A percentile compares a stretch with the other conserved stretches of the same genome.
These are phyloP conservation scores for Drosophila pallidifrons DNA, from an alignment of 1,140 invertebrate species.

Conservation along the genomic window DNA sequence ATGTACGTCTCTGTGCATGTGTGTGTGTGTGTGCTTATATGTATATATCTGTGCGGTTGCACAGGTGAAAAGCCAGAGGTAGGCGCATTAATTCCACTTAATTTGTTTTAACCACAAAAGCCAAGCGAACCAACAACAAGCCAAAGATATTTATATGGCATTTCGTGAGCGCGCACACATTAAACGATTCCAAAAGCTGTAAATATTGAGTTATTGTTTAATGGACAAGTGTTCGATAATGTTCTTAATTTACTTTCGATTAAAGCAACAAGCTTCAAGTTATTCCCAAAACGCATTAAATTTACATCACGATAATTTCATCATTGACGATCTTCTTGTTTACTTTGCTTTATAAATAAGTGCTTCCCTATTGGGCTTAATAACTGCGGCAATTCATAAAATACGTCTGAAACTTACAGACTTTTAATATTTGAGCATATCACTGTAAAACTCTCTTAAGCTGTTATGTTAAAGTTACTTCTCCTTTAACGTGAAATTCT, in stretches of 20 bases:
- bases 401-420: too few species aligned
- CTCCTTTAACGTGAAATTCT: not conserved
- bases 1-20: not conserved
- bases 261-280: not conserved
- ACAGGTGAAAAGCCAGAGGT: constrained; percentile 76
- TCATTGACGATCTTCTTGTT: too few species aligned
- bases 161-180: not conserved
- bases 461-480: not conserved
- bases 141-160: constrained; percentile 29
- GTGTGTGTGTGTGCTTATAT: constrained; percentile 6
- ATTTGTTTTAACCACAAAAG: constrained; percentile 78
- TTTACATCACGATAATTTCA: too few species aligned
- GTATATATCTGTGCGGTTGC: constrained; percentile 51
- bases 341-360: too few species aligned
- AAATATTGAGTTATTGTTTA: constrained; percentile 1
- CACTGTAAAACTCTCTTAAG: constrained; percentile 8
- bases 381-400: not conserved
- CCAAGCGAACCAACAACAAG: constrained; percentile 47
- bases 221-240: constrained; percentile 1
- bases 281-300: not conserved
- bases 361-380: too few species aligned
- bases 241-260: not conserved
- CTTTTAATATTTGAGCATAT: not conserved
- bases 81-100: constrained; percentile 78
- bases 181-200: constrained; percentile 8